These are phyloP conservation scores for Karalla daura DNA, from an alignment of 2,797 vertebrate genomes.

Conservation along the genomic window DNA sequence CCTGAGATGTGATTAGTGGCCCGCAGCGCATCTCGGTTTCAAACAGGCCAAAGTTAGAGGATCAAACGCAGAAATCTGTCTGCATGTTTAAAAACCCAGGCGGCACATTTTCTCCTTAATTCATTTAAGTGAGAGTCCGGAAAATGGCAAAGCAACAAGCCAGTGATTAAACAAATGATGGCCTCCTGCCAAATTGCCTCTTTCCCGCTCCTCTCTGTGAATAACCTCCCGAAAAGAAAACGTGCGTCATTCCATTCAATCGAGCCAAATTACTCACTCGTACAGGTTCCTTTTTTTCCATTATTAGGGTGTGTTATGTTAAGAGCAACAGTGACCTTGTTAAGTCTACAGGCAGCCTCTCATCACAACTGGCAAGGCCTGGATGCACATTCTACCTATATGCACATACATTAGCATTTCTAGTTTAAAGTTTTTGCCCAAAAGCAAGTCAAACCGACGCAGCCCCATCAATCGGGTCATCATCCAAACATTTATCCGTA, in stretches of 20 bases:
- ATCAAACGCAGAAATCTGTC: neutral
- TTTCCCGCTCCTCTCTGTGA: constrained; percentile 7
- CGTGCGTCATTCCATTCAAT: constrained; percentile 14
- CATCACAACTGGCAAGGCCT: constrained; percentile 26
- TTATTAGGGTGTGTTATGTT: constrained; percentile 37
- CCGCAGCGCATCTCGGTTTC: constrained; percentile 1
- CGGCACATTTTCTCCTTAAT: constrained; percentile 11
- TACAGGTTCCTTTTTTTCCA: constrained; percentile 30
- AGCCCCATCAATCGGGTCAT: constrained; percentile 58
- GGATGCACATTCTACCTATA: neutral
- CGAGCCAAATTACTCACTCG: constrained; percentile 29
- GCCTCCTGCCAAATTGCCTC: constrained; percentile 30
- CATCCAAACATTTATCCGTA: constrained; percentile 17
- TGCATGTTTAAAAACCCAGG: constrained; percentile 10
- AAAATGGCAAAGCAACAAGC: constrained; percentile 6
- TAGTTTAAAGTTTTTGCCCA: constrained; percentile 6
- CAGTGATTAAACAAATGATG: constrained; percentile 21
- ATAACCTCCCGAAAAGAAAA: constrained; percentile 22
- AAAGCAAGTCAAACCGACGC: constrained; percentile 47
- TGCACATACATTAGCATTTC: too few relatives aligned
- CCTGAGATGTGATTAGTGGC: neutral
- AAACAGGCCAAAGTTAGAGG: neutral
- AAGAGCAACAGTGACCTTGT: constrained; percentile 37
- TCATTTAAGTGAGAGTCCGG: neutral
- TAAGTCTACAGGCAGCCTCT: constrained; percentile 47